Evolutionary conservation across 2,113 vertebrate species (phyloP).

Genomic region (Trinectes maculatus): DNA sequence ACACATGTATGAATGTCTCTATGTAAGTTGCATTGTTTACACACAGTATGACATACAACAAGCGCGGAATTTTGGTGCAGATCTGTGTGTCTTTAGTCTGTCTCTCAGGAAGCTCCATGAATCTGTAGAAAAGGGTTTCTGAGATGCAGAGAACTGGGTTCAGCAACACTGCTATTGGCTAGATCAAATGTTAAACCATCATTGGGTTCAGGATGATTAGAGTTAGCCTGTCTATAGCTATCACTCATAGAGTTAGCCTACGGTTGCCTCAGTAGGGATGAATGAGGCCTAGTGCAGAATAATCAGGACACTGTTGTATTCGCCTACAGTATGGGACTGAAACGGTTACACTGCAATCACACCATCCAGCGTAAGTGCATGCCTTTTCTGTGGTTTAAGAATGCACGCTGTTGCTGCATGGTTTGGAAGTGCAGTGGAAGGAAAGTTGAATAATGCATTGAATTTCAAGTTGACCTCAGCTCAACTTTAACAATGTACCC

Average conservation of each 20-base stretch:
- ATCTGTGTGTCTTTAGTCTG: constrained; percentile 57
- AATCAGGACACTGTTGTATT: constrained; percentile 35
- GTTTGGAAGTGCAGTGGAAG: constrained; percentile 55
- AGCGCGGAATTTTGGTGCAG: constrained; percentile 25
- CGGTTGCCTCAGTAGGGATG: constrained; percentile 27
- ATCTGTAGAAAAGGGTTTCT: constrained; percentile 74
- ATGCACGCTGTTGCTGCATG: constrained; percentile 57
- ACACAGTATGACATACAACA: constrained; percentile 24
- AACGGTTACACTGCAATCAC: constrained; percentile 40
- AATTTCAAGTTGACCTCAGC: constrained; percentile 47
- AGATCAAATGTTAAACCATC: constrained; percentile 52
- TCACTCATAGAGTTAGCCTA: constrained; percentile 41
- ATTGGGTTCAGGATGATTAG: constrained; percentile 46
- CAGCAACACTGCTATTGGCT: constrained; percentile 66
- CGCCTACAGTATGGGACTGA: constrained; percentile 22
- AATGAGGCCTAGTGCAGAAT: constrained; percentile 57
- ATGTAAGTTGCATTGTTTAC: constrained; percentile 3
- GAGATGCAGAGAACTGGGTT: constrained; percentile 82
- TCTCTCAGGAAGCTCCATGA: constrained; percentile 75
- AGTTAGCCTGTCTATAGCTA: constrained; percentile 57
- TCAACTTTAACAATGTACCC: constrained; percentile 50
- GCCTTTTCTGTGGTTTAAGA: constrained; percentile 56
- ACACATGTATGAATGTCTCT: constrained; percentile 13
- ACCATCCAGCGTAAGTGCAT: constrained; percentile 50
- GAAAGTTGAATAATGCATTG: constrained; percentile 65